Percentiles rank a stretch among this genome's conserved stretches.
Evolutionary conservation across 2,113 vertebrate species (phyloP).

Genomic region (Xerus inauris): DNA sequence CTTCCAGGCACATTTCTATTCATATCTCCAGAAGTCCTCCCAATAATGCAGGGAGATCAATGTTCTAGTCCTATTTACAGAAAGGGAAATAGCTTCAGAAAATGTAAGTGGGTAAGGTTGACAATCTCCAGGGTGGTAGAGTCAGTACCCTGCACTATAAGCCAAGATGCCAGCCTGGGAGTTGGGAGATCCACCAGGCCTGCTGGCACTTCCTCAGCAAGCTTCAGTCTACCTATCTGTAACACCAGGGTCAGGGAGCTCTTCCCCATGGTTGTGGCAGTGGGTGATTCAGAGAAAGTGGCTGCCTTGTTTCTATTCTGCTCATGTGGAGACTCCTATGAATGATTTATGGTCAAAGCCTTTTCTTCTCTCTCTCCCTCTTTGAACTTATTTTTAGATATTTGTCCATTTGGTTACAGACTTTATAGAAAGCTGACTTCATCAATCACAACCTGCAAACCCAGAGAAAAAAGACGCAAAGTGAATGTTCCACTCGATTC

Average conservation of each 20-base stretch:
- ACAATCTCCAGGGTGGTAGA: not conserved
- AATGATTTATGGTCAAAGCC: constrained; percentile 80
- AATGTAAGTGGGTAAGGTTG: not conserved
- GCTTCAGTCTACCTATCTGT: not conserved
- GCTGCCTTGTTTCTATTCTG: constrained; percentile 75
- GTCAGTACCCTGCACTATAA: accelerated
- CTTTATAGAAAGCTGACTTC: constrained; percentile 81
- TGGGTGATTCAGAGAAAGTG: not conserved
- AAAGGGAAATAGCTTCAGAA: not conserved
- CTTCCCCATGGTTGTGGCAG: not conserved
- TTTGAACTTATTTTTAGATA: constrained; percentile 85
- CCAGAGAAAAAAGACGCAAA: not conserved
- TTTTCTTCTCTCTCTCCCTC: constrained; percentile 74
- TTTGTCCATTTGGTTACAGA: constrained; percentile 76
- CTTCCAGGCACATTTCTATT: not conserved
- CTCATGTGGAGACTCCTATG: constrained; percentile 74
- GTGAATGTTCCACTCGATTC: constrained; percentile 71
- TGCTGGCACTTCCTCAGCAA: not conserved
- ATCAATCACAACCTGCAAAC: constrained; percentile 78
- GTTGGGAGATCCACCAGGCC: accelerated
- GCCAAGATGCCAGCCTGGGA: not conserved
- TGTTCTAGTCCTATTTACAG: not conserved
- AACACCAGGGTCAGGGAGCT: not conserved
- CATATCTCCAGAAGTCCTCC: not conserved
- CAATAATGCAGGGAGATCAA: not conserved